A percentile compares a stretch with the other conserved stretches of the same genome.
Evolutionary conservation across 2,888 invertebrate genomes (phyloP).

Genomic region (Achlya flavicornis): DNA sequence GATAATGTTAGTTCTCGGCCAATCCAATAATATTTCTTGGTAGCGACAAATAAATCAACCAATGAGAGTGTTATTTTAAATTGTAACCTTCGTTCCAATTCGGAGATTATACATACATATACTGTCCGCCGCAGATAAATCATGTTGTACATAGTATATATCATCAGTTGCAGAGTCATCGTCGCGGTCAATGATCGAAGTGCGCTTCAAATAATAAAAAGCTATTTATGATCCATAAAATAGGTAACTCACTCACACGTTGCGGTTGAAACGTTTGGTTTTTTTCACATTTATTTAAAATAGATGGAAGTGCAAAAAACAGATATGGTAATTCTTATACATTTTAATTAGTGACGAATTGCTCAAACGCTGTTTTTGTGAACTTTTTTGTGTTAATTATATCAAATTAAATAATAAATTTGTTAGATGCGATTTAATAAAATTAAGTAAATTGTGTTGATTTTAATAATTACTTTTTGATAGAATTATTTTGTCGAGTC

Average conservation of each 20-base stretch:
- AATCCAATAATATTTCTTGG: not conserved
- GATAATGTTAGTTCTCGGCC: not conserved
- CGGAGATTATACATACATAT: not conserved
- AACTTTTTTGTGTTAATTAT: no score
- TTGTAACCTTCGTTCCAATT: not conserved
- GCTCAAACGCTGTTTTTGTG: not conserved
- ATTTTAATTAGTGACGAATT: not conserved
- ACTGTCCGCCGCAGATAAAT: not conserved
- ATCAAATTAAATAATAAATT: no score
- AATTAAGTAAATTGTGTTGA: not conserved
- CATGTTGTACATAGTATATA: not conserved
- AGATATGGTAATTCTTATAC: not conserved
- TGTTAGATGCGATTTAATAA: not conserved
- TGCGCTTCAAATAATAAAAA: not conserved
- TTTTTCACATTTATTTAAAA: not conserved
- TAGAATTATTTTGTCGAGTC: not conserved
- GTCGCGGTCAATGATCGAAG: slow-evolving; percentile 1
- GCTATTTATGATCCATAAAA: not conserved
- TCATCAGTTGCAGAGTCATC: not conserved
- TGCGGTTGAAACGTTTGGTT: not conserved
- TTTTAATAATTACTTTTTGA: not conserved
- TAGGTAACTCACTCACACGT: not conserved
- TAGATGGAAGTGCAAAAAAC: not conserved
- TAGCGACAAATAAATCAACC: not conserved
- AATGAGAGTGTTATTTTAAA: not conserved